Evolutionary conservation across 2,888 invertebrate genomes (phyloP).

Genomic region (Chymomyza fuscimana): DNA sequence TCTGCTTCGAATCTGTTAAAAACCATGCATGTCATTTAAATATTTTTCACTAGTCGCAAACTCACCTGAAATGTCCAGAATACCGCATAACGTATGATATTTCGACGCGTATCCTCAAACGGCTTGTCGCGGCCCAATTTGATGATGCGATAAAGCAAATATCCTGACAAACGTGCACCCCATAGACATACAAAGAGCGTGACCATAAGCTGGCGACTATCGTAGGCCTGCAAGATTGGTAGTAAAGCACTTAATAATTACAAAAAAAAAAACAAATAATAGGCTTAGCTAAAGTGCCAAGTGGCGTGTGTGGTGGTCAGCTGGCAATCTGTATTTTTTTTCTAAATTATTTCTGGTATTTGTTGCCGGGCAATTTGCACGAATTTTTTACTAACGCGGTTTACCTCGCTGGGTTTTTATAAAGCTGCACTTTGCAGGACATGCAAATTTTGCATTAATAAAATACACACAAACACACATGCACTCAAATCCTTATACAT

Average conservation of each 20-base stretch:
- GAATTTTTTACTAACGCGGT: conserved; percentile 23
- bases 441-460: conserved; percentile 52
- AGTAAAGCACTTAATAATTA: conserved; percentile 10
- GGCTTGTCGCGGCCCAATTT: conserved; percentile 94
- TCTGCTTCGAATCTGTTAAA: no score
- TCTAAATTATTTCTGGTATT: conserved; percentile 8
- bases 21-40: no score
- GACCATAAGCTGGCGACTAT: conserved; percentile 94
- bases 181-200: conserved; percentile 92
- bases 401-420: neutral
- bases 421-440: conserved; percentile 31
- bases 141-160: conserved; percentile 92
- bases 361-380: conserved; percentile 43
- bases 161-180: conserved; percentile 92
- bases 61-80: conserved; percentile 94
- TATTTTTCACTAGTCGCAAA: neutral
- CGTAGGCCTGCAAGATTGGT: conserved; percentile 83
- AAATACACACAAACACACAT: conserved; percentile 27
- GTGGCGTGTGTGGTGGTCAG: conserved; percentile 12
- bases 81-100: conserved; percentile 92
- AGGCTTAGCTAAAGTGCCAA: conserved; percentile 17
- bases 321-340: neutral
- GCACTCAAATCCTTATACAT: conserved; percentile 13
- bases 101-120: conserved; percentile 93
- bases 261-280: neutral